Evolutionary conservation across 2,888 invertebrate species (phyloP), one percentile per base, ranked within the genome.

Genomic region (Machimus atricapillus): DNA sequence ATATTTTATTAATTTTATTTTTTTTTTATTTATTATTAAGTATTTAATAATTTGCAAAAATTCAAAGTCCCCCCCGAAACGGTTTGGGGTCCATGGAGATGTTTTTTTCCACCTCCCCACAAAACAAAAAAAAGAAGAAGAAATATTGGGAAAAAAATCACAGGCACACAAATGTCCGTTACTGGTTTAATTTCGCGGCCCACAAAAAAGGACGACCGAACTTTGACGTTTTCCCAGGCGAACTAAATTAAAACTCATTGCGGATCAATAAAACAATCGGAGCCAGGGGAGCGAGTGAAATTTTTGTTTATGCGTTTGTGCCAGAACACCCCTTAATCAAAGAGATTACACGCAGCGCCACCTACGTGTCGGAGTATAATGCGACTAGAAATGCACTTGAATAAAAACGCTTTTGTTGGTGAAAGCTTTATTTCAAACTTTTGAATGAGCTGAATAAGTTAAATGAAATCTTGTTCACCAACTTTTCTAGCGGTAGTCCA

Each of bases 201-300:
- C 16, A 74, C 27, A 74, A 85, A 79, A 83, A 88, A 74, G 88
- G 85, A 81, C 87, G 82, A 87, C 87, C 87, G 87, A 82, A 66
- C 87, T 86, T 87, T 87, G 85, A 87, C 87, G 88, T 88, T 88
- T 87, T 88, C 81, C 85, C 79, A 87, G 77, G 88, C 85, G 83
- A 87, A 87, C 88, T 88, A 87, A 88, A 88, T 88, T 87, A 88
- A 88, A 87, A 88, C 86, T 88, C 87, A 78, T 87, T 85, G 88
- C 88, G 86, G 87, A 88, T 88, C 88, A 88, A 88, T 88, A 88
- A 88, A 88, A 88, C 88, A 88, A 88, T 88, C 82, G 87, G 87
- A 88, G 87, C 86, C 56, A 56, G 78, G 74, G 34, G 52, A 74
- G 52, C 58, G 77, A 58, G 86, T 56, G 77, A 52, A 77, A 77